Conservation (phyloP, 1,140 invertebrate genomes). For the Parasteatoda tepidariorum region DNA sequence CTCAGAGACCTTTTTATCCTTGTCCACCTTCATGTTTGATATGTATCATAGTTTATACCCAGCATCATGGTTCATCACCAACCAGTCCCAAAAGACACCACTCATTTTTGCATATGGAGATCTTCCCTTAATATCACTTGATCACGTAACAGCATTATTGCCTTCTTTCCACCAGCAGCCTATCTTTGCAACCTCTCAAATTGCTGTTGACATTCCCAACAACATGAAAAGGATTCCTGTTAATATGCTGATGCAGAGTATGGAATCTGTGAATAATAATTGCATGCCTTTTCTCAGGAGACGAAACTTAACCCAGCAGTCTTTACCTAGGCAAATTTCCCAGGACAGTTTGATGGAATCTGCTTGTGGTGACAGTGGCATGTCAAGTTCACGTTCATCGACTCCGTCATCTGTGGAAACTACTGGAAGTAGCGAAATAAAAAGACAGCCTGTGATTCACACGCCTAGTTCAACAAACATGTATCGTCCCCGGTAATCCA, state of each 20-base stretch:
- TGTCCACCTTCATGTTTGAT: neutral
- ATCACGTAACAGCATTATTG: conserved; percentile 43
- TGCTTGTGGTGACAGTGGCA: conserved; percentile 37
- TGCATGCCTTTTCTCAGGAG: conserved; percentile 53
- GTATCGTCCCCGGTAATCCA: conserved; percentile 28
- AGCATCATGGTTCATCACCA: conserved; percentile 42
- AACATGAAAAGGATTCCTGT: conserved; percentile 37
- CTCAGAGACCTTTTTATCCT: neutral
- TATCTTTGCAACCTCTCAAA: conserved; percentile 18
- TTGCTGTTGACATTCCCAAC: conserved; percentile 34
- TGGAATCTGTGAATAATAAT: conserved; percentile 37
- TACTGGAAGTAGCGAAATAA: conserved; percentile 25
- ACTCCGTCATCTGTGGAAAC: conserved; percentile 51
- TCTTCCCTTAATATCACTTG: conserved; percentile 31
- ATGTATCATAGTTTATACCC: conserved; percentile 50
- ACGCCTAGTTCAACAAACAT: neutral
- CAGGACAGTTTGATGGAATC: conserved; percentile 43
- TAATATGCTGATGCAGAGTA: conserved; percentile 45
- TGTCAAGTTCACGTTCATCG: conserved; percentile 48
- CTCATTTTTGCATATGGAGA: conserved; percentile 46
- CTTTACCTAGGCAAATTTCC: conserved; percentile 25
- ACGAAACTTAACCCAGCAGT: conserved; percentile 23
- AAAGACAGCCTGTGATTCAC: neutral
- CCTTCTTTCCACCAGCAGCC: conserved; percentile 5
- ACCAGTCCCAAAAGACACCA: conserved; percentile 29